A percentile compares a stretch with the other conserved stretches of the same genome.
Evolutionary conservation across 2,113 vertebrate species (phyloP).

Genomic region (Fregetta grallaria): DNA sequence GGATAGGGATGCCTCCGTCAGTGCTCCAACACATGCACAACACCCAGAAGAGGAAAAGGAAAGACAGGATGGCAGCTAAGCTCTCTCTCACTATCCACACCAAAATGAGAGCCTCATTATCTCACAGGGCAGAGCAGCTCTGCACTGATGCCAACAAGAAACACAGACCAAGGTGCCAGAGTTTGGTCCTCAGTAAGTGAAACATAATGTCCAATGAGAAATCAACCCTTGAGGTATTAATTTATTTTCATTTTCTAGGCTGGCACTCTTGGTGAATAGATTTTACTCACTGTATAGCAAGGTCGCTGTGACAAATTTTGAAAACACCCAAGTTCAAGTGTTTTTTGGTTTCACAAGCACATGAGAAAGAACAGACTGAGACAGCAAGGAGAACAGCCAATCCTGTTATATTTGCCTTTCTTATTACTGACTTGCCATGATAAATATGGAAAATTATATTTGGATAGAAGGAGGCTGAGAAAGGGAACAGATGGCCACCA

Average conservation of each 20-base stretch:
- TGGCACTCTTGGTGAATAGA: background rate
- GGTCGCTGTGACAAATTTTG: background rate
- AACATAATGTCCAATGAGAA: background rate
- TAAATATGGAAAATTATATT: constrained; percentile 69
- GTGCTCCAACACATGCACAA: background rate
- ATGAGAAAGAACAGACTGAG: constrained; percentile 58
- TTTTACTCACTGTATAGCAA: constrained; percentile 2
- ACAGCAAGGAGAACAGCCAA: constrained; percentile 51
- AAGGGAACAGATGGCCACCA: constrained; percentile 63
- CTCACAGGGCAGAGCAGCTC: background rate
- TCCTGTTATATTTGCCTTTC: constrained; percentile 62
- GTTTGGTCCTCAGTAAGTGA: background rate
- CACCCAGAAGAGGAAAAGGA: background rate
- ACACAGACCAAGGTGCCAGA: background rate
- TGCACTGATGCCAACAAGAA: background rate
- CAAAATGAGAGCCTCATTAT: background rate
- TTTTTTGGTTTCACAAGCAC: constrained; percentile 40
- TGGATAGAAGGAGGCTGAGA: constrained; percentile 63
- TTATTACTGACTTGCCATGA: constrained; percentile 60
- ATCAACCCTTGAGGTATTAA: background rate
- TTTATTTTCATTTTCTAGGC: background rate
- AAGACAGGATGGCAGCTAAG: background rate
- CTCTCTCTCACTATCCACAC: background rate
- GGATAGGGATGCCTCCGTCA: background rate
- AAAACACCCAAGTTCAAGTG: constrained; percentile 19